Percentiles rank a stretch among this genome's conserved stretches.
Evolutionary conservation across 2,888 invertebrate genomes (phyloP).

Genomic region (Cephus pulcher): DNA sequence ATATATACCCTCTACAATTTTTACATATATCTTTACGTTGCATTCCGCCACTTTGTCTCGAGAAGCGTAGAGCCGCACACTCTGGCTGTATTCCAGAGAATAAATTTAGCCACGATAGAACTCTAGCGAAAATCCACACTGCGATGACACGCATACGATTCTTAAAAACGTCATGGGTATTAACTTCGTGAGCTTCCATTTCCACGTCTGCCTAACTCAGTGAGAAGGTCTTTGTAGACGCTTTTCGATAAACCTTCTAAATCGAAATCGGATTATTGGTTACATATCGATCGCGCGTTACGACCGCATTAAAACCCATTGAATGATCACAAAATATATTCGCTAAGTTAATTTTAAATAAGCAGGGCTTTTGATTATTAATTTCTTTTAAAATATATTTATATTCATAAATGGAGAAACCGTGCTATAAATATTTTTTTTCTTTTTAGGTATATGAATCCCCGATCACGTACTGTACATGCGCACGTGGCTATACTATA

Average conservation of each 20-base stretch:
- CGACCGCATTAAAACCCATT: not conserved
- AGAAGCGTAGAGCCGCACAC: not conserved
- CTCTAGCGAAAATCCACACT: not conserved
- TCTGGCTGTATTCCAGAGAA: slow-evolving; percentile 3
- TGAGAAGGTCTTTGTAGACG: not conserved
- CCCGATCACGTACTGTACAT: not conserved
- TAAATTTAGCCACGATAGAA: slow-evolving; percentile 1
- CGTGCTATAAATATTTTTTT: not conserved
- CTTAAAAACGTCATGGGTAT: not conserved
- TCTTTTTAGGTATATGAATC: not conserved
- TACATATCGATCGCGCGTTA: not conserved
- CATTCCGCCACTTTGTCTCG: not conserved
- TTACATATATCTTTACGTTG: not conserved
- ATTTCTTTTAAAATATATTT: not conserved
- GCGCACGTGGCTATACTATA: not conserved
- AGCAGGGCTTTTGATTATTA: not conserved
- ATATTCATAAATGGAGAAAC: not conserved
- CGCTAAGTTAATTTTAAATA: not conserved
- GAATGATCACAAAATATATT: not conserved
- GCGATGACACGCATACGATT: not conserved
- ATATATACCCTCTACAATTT: not conserved
- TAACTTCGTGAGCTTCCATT: not conserved
- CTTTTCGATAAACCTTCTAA: not conserved
- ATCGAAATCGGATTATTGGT: not conserved
- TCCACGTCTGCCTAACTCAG: not conserved